Conservation (phyloP, 53 echinoderm and acorn worm species). For the Glandiceps talaboti region DNA sequence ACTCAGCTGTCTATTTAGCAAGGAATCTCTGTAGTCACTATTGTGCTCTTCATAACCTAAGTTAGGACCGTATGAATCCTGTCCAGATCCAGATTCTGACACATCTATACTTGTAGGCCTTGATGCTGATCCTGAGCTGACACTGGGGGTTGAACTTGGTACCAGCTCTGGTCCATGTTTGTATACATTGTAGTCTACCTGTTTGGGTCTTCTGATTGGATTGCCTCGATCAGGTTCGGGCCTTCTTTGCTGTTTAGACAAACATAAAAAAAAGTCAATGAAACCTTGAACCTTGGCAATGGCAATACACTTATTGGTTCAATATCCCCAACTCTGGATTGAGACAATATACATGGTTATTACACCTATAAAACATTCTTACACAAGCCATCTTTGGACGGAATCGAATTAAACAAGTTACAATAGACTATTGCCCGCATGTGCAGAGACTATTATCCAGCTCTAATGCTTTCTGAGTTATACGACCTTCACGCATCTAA, state of each 20-base stretch:
- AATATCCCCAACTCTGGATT: no score
- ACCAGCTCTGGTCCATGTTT: background rate
- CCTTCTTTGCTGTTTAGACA: background rate
- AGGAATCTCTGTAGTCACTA: constrained; percentile 17
- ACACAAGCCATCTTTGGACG: no score
- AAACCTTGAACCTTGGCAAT: no score
- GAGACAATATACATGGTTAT: no score
- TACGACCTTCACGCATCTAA: no score
- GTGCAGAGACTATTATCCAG: no score
- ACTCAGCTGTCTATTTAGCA: constrained; percentile 12
- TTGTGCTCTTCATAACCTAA: background rate
- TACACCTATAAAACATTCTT: no score
- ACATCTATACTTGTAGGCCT: background rate
- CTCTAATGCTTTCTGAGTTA: no score
- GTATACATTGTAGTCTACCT: background rate
- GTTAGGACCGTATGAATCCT: background rate
- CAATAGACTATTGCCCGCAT: no score
- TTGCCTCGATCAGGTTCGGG: background rate
- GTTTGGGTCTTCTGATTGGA: background rate
- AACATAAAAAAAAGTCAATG: no score
- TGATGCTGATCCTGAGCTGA: background rate
- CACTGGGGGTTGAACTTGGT: background rate
- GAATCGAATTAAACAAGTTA: no score
- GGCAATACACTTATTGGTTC: no score
- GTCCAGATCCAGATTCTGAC: background rate